Base-by-base conservation (phyloP, 2,797 vertebrate species). In the Amazona finschi region DNA sequence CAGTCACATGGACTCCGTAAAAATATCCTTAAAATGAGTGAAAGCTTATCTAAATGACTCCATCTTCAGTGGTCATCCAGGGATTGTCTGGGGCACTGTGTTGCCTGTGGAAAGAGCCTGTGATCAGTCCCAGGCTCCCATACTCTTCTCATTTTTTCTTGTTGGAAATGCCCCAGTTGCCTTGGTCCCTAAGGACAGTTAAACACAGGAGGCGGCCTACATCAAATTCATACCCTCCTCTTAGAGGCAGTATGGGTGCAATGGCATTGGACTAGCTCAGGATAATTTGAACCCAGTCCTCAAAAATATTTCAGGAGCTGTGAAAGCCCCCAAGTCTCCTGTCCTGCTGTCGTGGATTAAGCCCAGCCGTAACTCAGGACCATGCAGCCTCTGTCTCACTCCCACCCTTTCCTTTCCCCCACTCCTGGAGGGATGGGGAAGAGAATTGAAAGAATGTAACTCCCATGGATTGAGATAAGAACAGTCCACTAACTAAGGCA, bases 341-440 rank as follows among this genome's bases (percentile, higher is more conserved):
- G 3, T 0, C 0, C 12, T 83, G 46, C 22, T 47, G 13, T 47
- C 14, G 7, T 47, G 24, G 22, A 14, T 25, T 47, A 47, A 47
- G 47, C 47, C 47, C 47, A 47, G 24, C 47, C 14, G 13, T 47
- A 47, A 47, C 47, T 47, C 24, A 25, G 22, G 47, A 47, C 22
- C 24, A 25, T 14, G 47, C 47, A 47, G 47, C 7, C 24, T 47
- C 47, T 47, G 22, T 14, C 47, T 47, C 47, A 47, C 46, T 47
- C 22, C 7, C 47, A 9, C 47, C 8, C 13, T 24, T 47, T 47
- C 24, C 47, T 47, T 13, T 24, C 47, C 13, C 13, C 24, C 22
- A 24, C 47, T 47, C 47, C 47, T 8, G 47, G 47, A 47, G 47
- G 13, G 24, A 47, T 47, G 47, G 24, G 3, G 47, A 25, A 24